Base-by-base conservation (phyloP, 2,888 invertebrate genomes). In the Schrankia costaestrigalis region DNA sequence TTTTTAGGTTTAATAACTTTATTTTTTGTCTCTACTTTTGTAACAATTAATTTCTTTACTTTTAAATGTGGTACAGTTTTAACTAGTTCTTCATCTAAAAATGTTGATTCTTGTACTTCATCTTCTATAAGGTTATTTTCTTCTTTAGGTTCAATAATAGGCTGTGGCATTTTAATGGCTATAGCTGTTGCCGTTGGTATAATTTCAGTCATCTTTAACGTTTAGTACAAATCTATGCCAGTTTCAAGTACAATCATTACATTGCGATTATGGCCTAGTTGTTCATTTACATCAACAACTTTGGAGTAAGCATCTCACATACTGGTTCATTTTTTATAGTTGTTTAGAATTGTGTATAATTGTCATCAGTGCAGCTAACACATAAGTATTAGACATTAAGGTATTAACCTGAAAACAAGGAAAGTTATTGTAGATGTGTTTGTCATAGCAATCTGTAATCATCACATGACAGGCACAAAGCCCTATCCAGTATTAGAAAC, bases 221-320 rank as follows among this genome's bases (percentile, higher is more conserved):
- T 50, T 18, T 62, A 42, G 14, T 46, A 52, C 2, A 63, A 44
- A 22, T 68, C 57, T 2, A 37, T 45, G 19, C 71, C 63, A 45
- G 62, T 59, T 43, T 74, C 76, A n/a, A 76, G 39, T 1, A 76
- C 63, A 10, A 77, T 71, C 52, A 73, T 62, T 7, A 76, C 57
- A 11, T 76, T 74, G 0, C 72, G 54, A 33, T 65, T 57, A 1
- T 47, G 32, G n/a, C 56, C 38, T 1, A 75, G 34, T 29, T 71
- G 67, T 9, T 62, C 40, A 1, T 47, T 42, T 1, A 75, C 38
- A 18, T 73, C 67, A 2, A 56, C 37, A 1, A 66, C 63, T 60
- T 72, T 76, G 1, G 63, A 66, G n/a, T 68, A 43, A 0, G 76
- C 43, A 11, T 76, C 73, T 1, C 51, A 53, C 2, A 73, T 45